Evolutionary conservation across 2,888 invertebrate genomes (phyloP).

Genomic region (Nasonia oneida): DNA sequence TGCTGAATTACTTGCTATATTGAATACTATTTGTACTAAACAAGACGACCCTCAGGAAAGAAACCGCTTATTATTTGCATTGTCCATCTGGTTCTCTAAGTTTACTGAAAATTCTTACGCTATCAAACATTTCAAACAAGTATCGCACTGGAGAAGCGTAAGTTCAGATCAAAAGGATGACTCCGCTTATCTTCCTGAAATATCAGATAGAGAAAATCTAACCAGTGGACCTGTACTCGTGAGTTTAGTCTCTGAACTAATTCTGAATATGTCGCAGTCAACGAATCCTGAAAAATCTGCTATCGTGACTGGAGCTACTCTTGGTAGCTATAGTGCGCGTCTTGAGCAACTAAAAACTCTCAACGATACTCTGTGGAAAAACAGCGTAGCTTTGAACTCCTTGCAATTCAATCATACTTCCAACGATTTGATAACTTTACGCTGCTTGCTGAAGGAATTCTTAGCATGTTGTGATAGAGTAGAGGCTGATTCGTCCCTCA

Average conservation of each 20-base stretch:
- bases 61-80: conserved; percentile 65
- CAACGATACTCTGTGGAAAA: conserved; percentile 83
- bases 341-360: conserved; percentile 80
- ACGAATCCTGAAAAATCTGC: conserved; percentile 60
- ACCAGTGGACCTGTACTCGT: conserved; percentile 66
- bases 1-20: conserved; percentile 67
- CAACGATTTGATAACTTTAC: conserved; percentile 69
- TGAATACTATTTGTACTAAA: conserved; percentile 64
- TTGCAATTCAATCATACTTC: conserved; percentile 77
- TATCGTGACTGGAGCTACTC: conserved; percentile 76
- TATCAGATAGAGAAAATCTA: conserved; percentile 29
- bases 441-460: conserved; percentile 66
- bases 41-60: conserved; percentile 59
- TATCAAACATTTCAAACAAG: conserved; percentile 64
- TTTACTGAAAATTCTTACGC: conserved; percentile 68
- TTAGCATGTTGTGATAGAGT: conserved; percentile 61
- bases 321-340: conserved; percentile 81
- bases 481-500: conserved; percentile 42
- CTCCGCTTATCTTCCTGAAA: neutral
- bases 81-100: conserved; percentile 66
- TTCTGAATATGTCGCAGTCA: conserved; percentile 64
- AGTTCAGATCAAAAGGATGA: conserved; percentile 51
- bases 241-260: conserved; percentile 67
- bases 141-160: conserved; percentile 66
- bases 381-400: conserved; percentile 81